A percentile compares a stretch with the other conserved stretches of the same genome.
These are phyloP conservation scores for Atta texana DNA, from an alignment of 1,140 invertebrate genomes.

Conservation along the genomic window DNA sequence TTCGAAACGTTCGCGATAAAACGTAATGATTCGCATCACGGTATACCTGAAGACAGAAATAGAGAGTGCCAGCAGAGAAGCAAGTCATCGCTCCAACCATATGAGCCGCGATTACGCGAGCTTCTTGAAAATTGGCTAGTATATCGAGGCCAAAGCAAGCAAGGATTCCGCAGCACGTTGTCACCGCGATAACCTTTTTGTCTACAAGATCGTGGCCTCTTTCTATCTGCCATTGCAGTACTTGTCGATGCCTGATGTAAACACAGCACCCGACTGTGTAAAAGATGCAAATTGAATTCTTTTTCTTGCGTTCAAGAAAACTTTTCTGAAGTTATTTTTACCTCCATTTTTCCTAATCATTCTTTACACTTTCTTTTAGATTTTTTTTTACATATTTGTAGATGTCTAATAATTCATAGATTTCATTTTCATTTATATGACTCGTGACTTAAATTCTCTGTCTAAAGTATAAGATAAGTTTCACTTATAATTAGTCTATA, in stretches of 20 bases:
- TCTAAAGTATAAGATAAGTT: not conserved
- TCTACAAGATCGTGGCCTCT: constrained; percentile 70
- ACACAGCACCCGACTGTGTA: constrained; percentile 76
- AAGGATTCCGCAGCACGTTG: constrained; percentile 71
- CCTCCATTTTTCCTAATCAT: not conserved
- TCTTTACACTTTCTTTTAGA: not conserved
- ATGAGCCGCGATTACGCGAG: constrained; percentile 75
- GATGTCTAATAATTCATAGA: not conserved
- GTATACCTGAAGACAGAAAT: constrained; percentile 77
- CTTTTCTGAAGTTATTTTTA: not conserved
- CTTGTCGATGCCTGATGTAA: constrained; percentile 79
- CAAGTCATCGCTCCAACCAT: constrained; percentile 79
- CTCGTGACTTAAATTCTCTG: not conserved
- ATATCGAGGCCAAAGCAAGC: constrained; percentile 79
- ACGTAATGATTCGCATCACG: not conserved
- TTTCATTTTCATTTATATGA: not conserved
- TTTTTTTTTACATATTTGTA: not conserved
- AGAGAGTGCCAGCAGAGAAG: constrained; percentile 76
- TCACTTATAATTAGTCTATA: constrained; percentile 1
- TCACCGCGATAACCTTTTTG: constrained; percentile 60
- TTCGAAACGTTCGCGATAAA: not conserved
- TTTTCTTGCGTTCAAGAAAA: not conserved
- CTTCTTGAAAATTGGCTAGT: constrained; percentile 80
- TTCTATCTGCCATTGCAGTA: constrained; percentile 77
- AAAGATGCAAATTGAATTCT: constrained; percentile 37